Conservation (phyloP, 2,888 invertebrate species). For the Polietes domitor region DNA sequence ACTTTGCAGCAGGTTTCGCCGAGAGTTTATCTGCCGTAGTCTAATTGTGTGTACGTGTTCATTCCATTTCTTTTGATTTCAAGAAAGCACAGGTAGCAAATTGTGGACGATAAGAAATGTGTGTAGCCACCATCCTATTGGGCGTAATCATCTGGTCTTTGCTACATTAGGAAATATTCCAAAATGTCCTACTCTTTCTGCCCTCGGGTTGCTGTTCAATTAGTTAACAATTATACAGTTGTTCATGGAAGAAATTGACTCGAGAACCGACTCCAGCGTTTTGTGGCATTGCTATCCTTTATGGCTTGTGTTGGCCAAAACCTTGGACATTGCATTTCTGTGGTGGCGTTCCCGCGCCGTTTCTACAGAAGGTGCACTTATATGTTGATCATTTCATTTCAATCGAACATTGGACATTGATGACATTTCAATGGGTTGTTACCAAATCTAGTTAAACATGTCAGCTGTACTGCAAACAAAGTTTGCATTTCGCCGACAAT, state of each 20-base stretch:
- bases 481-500: slow-evolving; percentile 53
- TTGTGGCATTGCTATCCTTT: neutral
- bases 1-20: too few species aligned
- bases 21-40: too few species aligned
- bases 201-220: neutral
- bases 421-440: slow-evolving; percentile 63
- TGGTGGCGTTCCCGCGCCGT: slow-evolving; percentile 31
- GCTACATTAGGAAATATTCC: too few species aligned
- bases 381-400: slow-evolving; percentile 41
- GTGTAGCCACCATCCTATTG: too few species aligned
- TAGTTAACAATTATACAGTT: slow-evolving; percentile 38
- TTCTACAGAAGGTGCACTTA: neutral
- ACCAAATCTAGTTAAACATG: slow-evolving; percentile 51
- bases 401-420: slow-evolving; percentile 53
- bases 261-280: too few species aligned
- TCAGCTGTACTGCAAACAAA: slow-evolving; percentile 34
- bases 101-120: too few species aligned
- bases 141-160: too few species aligned
- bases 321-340: neutral
- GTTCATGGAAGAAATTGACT: neutral
- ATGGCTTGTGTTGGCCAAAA: slow-evolving; percentile 27
- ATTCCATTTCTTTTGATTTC: too few species aligned
- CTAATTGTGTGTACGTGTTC: too few species aligned
- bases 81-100: too few species aligned
- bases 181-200: too few species aligned